phyloP scores from a whole-genome alignment of 2,888 invertebrate genomes.

The Sturmia bella region DNA sequence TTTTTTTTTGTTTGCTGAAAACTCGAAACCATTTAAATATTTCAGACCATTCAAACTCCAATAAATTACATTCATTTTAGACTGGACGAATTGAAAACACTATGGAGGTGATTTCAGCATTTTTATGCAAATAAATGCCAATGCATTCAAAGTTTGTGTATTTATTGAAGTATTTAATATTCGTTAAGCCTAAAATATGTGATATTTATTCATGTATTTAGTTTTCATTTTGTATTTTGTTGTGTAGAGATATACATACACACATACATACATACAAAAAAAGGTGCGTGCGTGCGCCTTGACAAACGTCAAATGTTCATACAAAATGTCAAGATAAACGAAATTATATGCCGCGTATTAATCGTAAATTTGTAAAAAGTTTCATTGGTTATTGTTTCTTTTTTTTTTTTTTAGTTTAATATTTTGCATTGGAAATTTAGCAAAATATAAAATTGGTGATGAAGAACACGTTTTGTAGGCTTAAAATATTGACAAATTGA shows the following conservation, averaged over 20 bases:
- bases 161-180: constrained; percentile 25
- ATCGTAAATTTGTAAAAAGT: constrained; percentile 57
- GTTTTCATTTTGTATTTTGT: constrained; percentile 32
- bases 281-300: constrained; percentile 68
- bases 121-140: constrained; percentile 68
- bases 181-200: constrained; percentile 63
- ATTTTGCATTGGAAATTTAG: constrained; percentile 27
- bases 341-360: constrained; percentile 57
- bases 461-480: constrained; percentile 61
- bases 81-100: constrained; percentile 22
- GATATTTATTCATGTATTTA: constrained; percentile 59
- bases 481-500: constrained; percentile 63
- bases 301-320: constrained; percentile 69
- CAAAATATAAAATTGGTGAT: constrained; percentile 39
- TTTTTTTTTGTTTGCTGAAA: constrained; percentile 1
- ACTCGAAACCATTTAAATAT: constrained; percentile 13
- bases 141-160: constrained; percentile 18
- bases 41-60: constrained; percentile 35
- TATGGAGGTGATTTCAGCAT: constrained; percentile 53
- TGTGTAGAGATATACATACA: background rate
- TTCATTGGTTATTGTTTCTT: constrained; percentile 20
- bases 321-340: constrained; percentile 67
- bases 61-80: constrained; percentile 53
- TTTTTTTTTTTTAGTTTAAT: background rate
- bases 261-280: constrained; percentile 12